Conservation (phyloP, 2,888 invertebrate genomes). For the Lasioglossum calceatum region DNA sequence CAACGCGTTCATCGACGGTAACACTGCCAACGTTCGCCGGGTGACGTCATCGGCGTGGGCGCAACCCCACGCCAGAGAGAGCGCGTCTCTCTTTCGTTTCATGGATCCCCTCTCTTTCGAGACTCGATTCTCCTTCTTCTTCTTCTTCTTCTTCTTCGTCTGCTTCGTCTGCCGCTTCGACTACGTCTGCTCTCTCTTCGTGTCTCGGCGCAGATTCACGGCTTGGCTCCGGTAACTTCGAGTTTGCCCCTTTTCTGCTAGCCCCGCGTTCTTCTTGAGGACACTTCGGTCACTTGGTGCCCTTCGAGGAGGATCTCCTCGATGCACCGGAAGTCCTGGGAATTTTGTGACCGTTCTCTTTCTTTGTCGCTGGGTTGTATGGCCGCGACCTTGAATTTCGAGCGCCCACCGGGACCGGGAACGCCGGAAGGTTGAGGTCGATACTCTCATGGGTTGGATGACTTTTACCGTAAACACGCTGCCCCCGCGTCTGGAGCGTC, state of each 20-base stretch:
- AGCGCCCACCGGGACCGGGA: slow-evolving; percentile 28
- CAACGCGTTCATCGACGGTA: slow-evolving; percentile 74
- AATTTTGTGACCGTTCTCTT: background rate
- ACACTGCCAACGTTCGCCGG: slow-evolving; percentile 81
- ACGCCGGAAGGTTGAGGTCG: slow-evolving; percentile 57
- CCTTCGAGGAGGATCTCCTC: background rate
- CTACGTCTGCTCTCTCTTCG: slow-evolving; percentile 21
- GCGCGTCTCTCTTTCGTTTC: slow-evolving; percentile 16
- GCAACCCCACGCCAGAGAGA: slow-evolving; percentile 80
- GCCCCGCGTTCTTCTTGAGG: background rate
- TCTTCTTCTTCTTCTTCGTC: slow-evolving; percentile 28
- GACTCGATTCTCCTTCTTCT: slow-evolving; percentile 40
- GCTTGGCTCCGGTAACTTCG: slow-evolving; percentile 57
- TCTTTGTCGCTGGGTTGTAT: background rate
- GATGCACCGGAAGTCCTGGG: background rate
- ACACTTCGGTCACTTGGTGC: background rate
- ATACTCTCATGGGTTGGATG: slow-evolving; percentile 63
- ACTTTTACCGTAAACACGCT: slow-evolving; percentile 64
- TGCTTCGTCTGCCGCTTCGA: slow-evolving; percentile 43
- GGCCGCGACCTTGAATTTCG: slow-evolving; percentile 50
- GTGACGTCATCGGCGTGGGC: slow-evolving; percentile 83
- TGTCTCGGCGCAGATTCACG: background rate
- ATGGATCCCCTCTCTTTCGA: background rate
- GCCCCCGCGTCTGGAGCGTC: slow-evolving; percentile 20
- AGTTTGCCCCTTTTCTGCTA: slow-evolving; percentile 54